phyloP scores from a whole-genome alignment of 2,888 invertebrate species.

The Sympetrum striolatum region DNA sequence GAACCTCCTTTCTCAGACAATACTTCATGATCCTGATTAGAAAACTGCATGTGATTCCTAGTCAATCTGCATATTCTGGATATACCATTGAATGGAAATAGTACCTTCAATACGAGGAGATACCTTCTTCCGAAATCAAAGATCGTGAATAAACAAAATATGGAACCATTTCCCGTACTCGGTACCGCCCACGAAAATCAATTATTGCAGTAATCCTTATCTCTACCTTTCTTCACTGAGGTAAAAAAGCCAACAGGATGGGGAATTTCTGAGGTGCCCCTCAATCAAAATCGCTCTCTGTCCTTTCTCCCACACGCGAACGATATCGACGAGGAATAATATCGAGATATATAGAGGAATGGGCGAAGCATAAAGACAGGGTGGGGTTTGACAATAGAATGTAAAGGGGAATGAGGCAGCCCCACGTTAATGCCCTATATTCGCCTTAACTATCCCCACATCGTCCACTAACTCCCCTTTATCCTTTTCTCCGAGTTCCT shows the following conservation, averaged over 20 bases:
- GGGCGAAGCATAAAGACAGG: neutral
- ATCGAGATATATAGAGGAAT: neutral
- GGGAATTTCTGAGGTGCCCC: neutral
- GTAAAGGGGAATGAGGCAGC: slow-evolving; percentile 15
- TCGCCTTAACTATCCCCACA: neutral
- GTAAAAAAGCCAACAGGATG: neutral
- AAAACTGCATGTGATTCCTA: no score
- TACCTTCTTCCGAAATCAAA: neutral
- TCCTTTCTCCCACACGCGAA: neutral
- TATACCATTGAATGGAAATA: no score
- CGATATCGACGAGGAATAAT: neutral
- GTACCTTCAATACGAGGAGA: no score
- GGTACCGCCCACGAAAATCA: neutral
- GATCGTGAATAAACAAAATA: neutral
- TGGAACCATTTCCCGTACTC: neutral
- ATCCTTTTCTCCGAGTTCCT: neutral
- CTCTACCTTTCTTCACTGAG: neutral
- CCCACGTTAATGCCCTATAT: slow-evolving; percentile 18
- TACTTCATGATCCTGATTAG: no score
- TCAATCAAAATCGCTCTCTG: neutral
- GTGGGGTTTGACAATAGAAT: neutral
- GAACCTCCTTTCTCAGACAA: no score
- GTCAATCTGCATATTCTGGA: no score
- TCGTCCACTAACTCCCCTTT: neutral
- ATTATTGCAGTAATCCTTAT: neutral